A percentile compares a stretch with the other conserved stretches of the same genome.
Conservation (phyloP, 2,888 invertebrate genomes). For the Fragum sueziense region DNA sequence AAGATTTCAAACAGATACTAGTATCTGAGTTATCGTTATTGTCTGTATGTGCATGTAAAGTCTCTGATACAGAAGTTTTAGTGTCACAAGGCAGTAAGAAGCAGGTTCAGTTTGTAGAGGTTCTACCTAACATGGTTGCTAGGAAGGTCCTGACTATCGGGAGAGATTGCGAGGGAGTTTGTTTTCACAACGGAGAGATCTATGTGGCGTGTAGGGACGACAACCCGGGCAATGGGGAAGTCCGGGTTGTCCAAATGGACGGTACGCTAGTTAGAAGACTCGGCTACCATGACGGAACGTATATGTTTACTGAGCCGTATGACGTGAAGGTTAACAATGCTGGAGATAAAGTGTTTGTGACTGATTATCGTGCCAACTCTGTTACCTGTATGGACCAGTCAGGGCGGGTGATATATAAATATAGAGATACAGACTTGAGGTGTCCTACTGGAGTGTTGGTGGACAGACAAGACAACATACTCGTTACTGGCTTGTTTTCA, state of each 20-base stretch:
- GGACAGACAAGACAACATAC: not conserved
- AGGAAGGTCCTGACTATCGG: not conserved
- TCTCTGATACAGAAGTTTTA: not conserved
- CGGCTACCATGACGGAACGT: not conserved
- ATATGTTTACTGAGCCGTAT: not conserved
- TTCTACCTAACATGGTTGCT: not conserved
- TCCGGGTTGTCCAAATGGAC: not conserved
- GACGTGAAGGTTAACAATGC: not conserved
- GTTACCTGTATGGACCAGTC: not conserved
- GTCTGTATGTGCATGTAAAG: not conserved
- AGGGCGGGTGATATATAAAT: not conserved
- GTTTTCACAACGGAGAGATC: not conserved
- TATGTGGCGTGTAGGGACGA: not conserved
- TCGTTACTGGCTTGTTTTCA: not conserved
- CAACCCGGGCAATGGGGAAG: not conserved
- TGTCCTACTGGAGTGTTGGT: not conserved
- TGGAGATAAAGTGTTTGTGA: not conserved
- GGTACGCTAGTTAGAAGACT: not conserved
- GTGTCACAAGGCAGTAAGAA: not conserved
- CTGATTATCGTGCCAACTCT: not conserved
- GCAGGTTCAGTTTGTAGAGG: not conserved
- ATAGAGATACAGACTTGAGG: not conserved
- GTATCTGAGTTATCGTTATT: too few species aligned
- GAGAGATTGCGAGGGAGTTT: not conserved
- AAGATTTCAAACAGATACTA: too few species aligned